These are phyloP conservation scores for Propithecus deckenii DNA, from an alignment of 2,797 vertebrate species.

Conservation along the genomic window DNA sequence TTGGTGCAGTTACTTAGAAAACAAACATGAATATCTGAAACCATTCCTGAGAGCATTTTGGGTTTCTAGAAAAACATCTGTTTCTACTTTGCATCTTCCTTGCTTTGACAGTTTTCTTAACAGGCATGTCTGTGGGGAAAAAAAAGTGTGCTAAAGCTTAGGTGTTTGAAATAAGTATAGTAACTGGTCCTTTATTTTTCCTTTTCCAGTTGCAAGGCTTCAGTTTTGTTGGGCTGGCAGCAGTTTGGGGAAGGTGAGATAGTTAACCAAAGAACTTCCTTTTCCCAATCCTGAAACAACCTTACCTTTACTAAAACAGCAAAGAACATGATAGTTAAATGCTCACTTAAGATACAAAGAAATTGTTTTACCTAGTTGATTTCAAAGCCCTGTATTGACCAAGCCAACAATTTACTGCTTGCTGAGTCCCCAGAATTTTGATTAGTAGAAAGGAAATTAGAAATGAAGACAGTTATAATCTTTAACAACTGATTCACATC, in stretches of 20 bases:
- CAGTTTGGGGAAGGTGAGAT: not conserved
- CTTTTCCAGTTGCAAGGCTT: not conserved
- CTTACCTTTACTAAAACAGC: not conserved
- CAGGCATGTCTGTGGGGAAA: conserved; percentile 1
- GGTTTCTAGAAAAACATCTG: conserved; percentile 59
- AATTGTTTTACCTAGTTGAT: conserved; percentile 2
- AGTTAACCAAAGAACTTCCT: not conserved
- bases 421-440: conserved; percentile 32
- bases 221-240: not conserved
- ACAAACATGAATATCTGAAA: not conserved
- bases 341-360: not conserved
- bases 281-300: not conserved
- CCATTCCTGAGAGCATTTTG: conserved; percentile 42
- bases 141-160: conserved; percentile 35
- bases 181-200: not conserved
- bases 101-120: conserved; percentile 71
- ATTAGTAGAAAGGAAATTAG: not conserved
- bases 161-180: conserved; percentile 15
- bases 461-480: not conserved
- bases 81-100: conserved; percentile 66
- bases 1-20: conserved; percentile 12
- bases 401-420: conserved; percentile 21
- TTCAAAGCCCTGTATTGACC: conserved; percentile 5
- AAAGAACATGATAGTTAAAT: not conserved
- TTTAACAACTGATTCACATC: not conserved